These are phyloP conservation scores for Phalanger gymnotis DNA, from an alignment of 2,797 vertebrate species.

Conservation along the genomic window DNA sequence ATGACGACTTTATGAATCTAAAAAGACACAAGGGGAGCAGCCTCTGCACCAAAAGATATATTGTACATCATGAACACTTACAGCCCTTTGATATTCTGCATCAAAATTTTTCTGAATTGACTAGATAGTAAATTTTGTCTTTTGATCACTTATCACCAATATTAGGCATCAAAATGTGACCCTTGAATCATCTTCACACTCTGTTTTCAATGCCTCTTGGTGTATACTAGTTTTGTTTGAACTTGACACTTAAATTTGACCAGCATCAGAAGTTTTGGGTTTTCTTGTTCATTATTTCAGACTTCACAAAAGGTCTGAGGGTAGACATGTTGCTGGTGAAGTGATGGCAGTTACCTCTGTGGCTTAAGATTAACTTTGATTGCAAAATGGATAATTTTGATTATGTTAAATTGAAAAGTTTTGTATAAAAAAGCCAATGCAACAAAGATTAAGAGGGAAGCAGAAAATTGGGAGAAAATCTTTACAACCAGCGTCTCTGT, in stretches of 20 bases:
- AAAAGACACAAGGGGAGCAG: not conserved
- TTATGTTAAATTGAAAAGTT: no score
- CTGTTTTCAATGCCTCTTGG: not conserved
- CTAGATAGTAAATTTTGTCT: not conserved
- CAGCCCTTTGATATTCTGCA: not conserved
- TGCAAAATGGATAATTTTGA: no score
- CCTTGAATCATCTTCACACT: not conserved
- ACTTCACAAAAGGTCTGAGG: not conserved
- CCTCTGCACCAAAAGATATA: not conserved
- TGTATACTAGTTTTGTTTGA: not conserved
- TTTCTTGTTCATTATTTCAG: not conserved
- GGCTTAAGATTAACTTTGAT: not conserved
- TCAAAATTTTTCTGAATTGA: not conserved
- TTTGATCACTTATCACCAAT: not conserved
- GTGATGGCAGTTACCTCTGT: not conserved
- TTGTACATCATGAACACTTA: not conserved
- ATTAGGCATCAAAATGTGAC: not conserved
- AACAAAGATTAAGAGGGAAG: no score
- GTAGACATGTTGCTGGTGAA: not conserved
- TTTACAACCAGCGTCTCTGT: no score
- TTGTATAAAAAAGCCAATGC: no score
- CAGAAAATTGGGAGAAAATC: no score
- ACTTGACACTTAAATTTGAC: not conserved
- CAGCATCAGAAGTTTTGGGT: not conserved
- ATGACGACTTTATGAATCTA: not conserved